A percentile compares a stretch with the other conserved stretches of the same genome.
These are phyloP conservation scores for Eupithecia subfuscata DNA, from an alignment of 2,888 invertebrate genomes.

Conservation along the genomic window DNA sequence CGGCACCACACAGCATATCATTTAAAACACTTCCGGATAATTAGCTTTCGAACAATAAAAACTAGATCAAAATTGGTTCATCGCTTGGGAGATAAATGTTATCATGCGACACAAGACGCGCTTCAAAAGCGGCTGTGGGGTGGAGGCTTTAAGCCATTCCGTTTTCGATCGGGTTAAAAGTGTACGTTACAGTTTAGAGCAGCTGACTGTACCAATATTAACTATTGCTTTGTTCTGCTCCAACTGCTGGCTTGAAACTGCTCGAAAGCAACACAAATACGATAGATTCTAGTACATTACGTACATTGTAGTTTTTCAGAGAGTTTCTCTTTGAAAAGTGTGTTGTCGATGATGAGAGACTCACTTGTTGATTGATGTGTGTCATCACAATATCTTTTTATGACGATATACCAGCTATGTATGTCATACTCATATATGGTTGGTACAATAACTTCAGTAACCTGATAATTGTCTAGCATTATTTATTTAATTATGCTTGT, in stretches of 20 bases:
- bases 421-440: not conserved
- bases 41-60: too few relatives aligned
- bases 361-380: not conserved
- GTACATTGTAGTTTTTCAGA: conserved; percentile 16
- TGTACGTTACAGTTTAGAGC: not conserved
- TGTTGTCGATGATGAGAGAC: not conserved
- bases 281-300: conserved; percentile 29
- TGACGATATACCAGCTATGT: too few relatives aligned
- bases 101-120: too few relatives aligned
- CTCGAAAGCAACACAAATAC: conserved; percentile 35
- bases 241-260: conserved; percentile 31
- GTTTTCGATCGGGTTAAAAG: too few relatives aligned
- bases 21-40: too few relatives aligned
- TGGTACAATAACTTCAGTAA: not conserved
- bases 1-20: too few relatives aligned
- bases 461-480: not conserved
- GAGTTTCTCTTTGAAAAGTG: conserved; percentile 19
- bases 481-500: not conserved
- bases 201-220: conserved; percentile 21
- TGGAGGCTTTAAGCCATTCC: too few relatives aligned
- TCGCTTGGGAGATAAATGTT: too few relatives aligned
- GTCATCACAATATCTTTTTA: not conserved
- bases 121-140: too few relatives aligned
- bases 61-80: too few relatives aligned
- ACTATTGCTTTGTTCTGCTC: conserved; percentile 54